Evolutionary conservation across 2,113 vertebrate species (phyloP), one percentile per base, ranked within the genome.

Genomic region (Orycteropus afer): DNA sequence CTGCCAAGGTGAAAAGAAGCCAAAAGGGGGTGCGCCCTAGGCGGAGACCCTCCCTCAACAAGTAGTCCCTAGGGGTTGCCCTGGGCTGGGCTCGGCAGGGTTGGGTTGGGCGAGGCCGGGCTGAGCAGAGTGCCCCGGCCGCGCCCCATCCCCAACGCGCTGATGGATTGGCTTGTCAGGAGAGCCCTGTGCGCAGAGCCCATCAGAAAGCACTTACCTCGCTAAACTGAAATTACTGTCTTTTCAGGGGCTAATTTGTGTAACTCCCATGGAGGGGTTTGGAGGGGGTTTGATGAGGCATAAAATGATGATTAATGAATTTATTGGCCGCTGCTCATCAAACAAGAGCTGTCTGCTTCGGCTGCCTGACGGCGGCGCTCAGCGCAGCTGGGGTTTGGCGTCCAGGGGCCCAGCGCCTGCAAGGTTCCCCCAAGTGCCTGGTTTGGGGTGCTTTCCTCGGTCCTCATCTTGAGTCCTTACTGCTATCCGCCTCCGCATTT

Each of bases 251-350:
- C 99, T 99, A 99, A 99, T 99, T 99, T 99, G 99, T 99, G 99
- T 99, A 99, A 99, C 99, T 99, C 99, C 99, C 99, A 99, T 99
- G 99, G 99, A 99, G 99, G 99, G 99, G 98, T 98, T 99, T 99
- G 99, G 99, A 99, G 99, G 99, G 99, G 99, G 99, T 99, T 99
- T 99, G 99, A 99, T 99, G 99, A 99, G 99, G 99, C 99, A 99
- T 99, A 99, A 99, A 99, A 99, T 99, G 99, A 99, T 99, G 99
- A 99, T 99, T 99, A 99, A 99, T 99, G 99, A 99, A 99, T 99
- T 99, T 99, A 99, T 99, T 99, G 99, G 99, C 99, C 99, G 97
- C 98, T 99, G 99, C 99, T 99, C 99, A 99, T 99, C 99, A 99
- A 99, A 99, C 98, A 98, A 98, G 98, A 98, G 98, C 98, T 99